Evolutionary conservation across 2,113 vertebrate species (phyloP).

Genomic region (Labeo rohita): DNA sequence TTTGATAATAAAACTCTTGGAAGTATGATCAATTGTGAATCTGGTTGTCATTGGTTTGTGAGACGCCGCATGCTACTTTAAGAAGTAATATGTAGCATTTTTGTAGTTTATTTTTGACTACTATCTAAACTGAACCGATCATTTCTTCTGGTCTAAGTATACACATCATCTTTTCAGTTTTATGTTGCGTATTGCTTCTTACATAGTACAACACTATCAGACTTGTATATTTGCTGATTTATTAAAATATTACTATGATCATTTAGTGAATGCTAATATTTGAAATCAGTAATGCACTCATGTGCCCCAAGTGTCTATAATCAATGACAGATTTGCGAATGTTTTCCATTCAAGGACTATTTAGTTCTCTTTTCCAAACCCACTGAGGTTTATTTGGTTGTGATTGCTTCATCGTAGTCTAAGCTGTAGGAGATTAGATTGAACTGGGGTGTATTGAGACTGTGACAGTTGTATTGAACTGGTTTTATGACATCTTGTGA

Average conservation of each 20-base stretch:
- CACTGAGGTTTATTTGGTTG: not conserved
- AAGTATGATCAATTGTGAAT: conserved; percentile 30
- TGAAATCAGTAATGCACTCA: not conserved
- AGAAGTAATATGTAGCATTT: conserved; percentile 10
- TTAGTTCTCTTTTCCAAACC: not conserved
- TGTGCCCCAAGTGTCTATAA: conserved; percentile 18
- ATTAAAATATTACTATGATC: not conserved
- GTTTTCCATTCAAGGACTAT: not conserved
- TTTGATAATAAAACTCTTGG: conserved; percentile 62
- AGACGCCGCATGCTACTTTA: not conserved
- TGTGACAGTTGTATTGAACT: not conserved
- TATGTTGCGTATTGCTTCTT: conserved; percentile 14
- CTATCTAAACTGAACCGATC: not conserved
- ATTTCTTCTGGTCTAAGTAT: not conserved
- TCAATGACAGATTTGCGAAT: conserved; percentile 3
- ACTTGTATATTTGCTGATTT: not conserved
- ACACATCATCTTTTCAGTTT: not conserved
- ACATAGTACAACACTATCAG: conserved; percentile 8
- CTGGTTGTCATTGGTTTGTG: conserved; percentile 9
- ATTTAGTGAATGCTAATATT: not conserved
- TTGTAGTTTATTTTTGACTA: not conserved
- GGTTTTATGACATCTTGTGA: not conserved
- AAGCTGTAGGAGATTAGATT: not conserved
- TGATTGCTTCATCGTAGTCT: not conserved
- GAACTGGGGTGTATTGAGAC: not conserved